Conservation (phyloP, 2,888 invertebrate species). For the Lasioglossum villosulum region DNA sequence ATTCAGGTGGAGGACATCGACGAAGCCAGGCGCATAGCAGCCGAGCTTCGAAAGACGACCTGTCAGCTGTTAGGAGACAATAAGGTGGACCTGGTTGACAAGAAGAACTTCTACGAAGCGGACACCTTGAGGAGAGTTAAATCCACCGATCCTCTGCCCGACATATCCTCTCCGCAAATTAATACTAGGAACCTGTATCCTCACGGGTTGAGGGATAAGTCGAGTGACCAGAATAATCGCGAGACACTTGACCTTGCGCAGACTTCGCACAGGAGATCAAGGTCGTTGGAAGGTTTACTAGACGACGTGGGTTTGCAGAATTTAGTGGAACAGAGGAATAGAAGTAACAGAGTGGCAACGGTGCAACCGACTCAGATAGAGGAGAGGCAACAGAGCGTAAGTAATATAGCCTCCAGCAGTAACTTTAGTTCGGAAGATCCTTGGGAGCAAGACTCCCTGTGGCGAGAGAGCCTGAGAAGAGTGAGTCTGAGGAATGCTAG, state of each 20-base stretch:
- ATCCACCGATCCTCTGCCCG: conserved; percentile 80
- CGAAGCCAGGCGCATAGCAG: conserved; percentile 81
- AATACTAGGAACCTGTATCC: conserved; percentile 82
- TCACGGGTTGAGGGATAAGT: conserved; percentile 82
- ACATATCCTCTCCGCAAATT: conserved; percentile 76
- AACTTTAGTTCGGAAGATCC: conserved; percentile 86
- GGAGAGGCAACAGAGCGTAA: conserved; percentile 3
- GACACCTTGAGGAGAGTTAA: conserved; percentile 86
- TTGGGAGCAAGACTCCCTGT: conserved; percentile 93
- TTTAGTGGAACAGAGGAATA: conserved; percentile 77
- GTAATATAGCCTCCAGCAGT: neutral
- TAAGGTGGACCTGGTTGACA: conserved; percentile 86
- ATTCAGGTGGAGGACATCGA: conserved; percentile 80
- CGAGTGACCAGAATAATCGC: conserved; percentile 65
- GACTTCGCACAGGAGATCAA: conserved; percentile 85
- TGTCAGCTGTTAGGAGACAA: conserved; percentile 80
- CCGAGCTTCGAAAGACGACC: conserved; percentile 81
- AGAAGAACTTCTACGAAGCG: conserved; percentile 90
- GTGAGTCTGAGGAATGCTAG: conserved; percentile 93
- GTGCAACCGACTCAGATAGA: conserved; percentile 52
- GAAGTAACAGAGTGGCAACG: conserved; percentile 66
- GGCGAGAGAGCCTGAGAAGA: conserved; percentile 92
- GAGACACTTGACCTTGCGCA: conserved; percentile 57
- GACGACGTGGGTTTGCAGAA: conserved; percentile 85
- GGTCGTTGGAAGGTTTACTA: conserved; percentile 87